These are phyloP conservation scores for Drosophila lacteicornis DNA, from an alignment of 1,140 invertebrate species.

Conservation along the genomic window DNA sequence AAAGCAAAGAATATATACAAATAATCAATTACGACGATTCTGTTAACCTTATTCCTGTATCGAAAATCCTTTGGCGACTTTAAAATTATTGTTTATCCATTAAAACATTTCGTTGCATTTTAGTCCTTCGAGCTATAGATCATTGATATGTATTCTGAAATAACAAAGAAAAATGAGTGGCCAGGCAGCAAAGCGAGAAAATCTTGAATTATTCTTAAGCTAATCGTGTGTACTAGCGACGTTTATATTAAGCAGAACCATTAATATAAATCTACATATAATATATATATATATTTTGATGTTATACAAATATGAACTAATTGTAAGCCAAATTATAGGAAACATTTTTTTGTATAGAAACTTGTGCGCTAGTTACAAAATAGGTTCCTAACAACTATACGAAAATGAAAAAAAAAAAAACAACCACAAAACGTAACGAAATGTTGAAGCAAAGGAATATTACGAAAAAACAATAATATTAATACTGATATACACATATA, in stretches of 20 bases:
- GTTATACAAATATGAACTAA: conserved; percentile 78
- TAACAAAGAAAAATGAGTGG: no score
- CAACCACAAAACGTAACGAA: conserved; percentile 47
- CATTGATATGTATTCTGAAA: no score
- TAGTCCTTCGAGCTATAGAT: no score
- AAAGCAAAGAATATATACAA: conserved; percentile 36
- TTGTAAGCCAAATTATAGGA: conserved; percentile 76
- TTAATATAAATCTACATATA: conserved; percentile 45
- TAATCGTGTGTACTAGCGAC: conserved; percentile 26
- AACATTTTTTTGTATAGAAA: conserved; percentile 74
- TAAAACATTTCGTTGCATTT: no score
- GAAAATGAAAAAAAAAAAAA: conserved; percentile 23
- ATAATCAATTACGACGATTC: conserved; percentile 33
- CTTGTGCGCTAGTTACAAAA: conserved; percentile 76
- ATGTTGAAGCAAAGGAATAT: conserved; percentile 54
- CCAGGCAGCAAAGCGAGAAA: neutral
- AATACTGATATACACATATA: conserved; percentile 49
- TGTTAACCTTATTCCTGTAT: conserved; percentile 62
- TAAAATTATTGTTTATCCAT: neutral
- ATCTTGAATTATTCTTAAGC: conserved; percentile 38
- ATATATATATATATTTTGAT: conserved; percentile 72
- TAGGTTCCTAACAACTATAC: conserved; percentile 71
- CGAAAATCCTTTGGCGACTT: conserved; percentile 10
- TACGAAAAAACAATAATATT: conserved; percentile 63
- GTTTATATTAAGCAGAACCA: conserved; percentile 34